Conservation (phyloP, 1,140 invertebrate species). For the Trachymyrmex cornetzi region DNA sequence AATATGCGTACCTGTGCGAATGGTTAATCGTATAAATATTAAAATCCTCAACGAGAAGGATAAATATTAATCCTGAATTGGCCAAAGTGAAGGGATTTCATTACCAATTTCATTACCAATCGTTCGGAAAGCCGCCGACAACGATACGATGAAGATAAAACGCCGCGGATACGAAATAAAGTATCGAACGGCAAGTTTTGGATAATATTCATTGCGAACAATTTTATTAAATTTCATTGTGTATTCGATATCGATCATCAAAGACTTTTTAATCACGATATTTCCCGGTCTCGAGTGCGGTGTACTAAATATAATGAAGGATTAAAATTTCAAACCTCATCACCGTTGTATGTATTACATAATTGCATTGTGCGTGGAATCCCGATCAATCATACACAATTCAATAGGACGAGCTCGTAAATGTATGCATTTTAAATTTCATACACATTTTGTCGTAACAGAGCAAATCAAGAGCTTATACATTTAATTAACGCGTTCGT, state of each 20-base stretch:
- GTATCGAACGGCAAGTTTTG: neutral
- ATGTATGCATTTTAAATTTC: constrained; percentile 57
- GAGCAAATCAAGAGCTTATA: constrained; percentile 57
- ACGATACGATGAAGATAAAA: neutral
- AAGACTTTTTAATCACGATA: neutral
- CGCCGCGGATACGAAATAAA: neutral
- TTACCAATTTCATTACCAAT: too few relatives aligned
- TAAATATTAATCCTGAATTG: constrained; percentile 30
- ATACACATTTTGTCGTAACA: constrained; percentile 37
- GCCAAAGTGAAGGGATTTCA: neutral
- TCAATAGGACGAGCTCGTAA: constrained; percentile 21
- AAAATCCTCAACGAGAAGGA: neutral
- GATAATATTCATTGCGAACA: neutral
- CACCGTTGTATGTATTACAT: constrained; percentile 22
- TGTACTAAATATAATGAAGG: constrained; percentile 1
- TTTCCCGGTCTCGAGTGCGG: neutral
- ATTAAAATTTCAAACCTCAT: constrained; percentile 48
- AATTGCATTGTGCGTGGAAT: constrained; percentile 36
- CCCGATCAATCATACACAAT: constrained; percentile 50
- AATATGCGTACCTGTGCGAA: neutral
- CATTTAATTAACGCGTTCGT: constrained; percentile 56
- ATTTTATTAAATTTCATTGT: neutral
- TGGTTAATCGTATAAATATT: constrained; percentile 39
- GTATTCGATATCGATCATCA: neutral
- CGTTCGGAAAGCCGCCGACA: neutral